Conservation (phyloP, 2,797 vertebrate genomes). For the Leptatherina wallacei region DNA sequence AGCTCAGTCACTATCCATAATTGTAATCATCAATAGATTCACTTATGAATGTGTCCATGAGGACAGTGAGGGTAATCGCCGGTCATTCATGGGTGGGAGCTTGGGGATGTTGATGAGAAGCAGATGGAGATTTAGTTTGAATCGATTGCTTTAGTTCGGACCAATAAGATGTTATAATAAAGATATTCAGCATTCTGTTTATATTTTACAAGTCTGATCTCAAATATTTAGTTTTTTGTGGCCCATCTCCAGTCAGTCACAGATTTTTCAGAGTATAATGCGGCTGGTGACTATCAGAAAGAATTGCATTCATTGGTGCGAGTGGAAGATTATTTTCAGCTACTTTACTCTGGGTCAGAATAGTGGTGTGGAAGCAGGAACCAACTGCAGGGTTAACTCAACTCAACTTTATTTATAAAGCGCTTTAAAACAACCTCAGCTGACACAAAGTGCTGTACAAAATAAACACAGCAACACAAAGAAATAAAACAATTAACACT, state of each 20-base stretch:
- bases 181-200: not conserved
- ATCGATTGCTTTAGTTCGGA: constrained; percentile 26
- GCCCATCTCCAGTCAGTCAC: not conserved
- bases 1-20: constrained; percentile 79
- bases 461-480: no score
- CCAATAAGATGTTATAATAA: constrained; percentile 18
- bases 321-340: constrained; percentile 59
- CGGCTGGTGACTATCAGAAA: constrained; percentile 36
- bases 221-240: no score
- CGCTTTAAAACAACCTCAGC: no score
- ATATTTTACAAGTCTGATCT: not conserved
- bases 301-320: constrained; percentile 48
- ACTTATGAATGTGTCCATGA: constrained; percentile 64
- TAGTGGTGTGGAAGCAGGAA: no score
- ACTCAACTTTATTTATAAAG: no score
- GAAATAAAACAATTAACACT: no score
- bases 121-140: constrained; percentile 17
- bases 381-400: no score
- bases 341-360: constrained; percentile 36
- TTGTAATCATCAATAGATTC: constrained; percentile 79
- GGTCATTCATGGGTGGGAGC: constrained; percentile 34
- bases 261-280: constrained; percentile 28
- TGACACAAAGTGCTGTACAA: no score
- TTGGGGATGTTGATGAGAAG: constrained; percentile 30
- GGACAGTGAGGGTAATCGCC: constrained; percentile 62